Evolutionary conservation across 2,797 vertebrate species (phyloP).

Genomic region (Gobio occitaniae): DNA sequence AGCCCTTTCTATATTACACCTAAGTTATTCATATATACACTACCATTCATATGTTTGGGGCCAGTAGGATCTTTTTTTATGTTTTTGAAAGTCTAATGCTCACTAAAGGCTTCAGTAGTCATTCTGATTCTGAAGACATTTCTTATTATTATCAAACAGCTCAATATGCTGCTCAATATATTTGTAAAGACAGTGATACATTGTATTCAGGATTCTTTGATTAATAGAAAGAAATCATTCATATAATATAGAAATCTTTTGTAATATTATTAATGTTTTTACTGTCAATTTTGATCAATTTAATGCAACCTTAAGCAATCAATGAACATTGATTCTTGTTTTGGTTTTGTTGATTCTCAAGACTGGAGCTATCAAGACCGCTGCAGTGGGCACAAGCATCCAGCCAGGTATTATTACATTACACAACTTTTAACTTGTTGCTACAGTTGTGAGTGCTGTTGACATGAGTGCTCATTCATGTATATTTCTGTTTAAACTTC

Average conservation of each 20-base stretch:
- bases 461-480: neutral
- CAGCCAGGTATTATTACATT: conserved; percentile 81
- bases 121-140: neutral
- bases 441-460: conserved; percentile 13
- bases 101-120: neutral
- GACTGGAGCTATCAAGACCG: conserved; percentile 89
- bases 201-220: neutral
- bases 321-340: neutral
- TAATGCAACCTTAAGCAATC: neutral
- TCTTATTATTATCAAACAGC: neutral
- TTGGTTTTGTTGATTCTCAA: conserved; percentile 67
- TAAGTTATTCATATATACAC: neutral
- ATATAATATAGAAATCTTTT: neutral
- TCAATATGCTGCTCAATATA: neutral
- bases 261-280: neutral
- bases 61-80: neutral
- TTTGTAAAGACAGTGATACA: neutral
- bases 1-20: neutral
- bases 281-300: neutral
- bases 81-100: neutral
- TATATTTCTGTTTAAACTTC: conserved; percentile 48
- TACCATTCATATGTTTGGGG: neutral
- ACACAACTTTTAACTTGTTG: neutral
- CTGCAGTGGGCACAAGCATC: conserved; percentile 85
- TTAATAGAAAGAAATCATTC: neutral